phyloP scores from a whole-genome alignment of 2,888 invertebrate genomes.

The Macroteleia sp. region DNA sequence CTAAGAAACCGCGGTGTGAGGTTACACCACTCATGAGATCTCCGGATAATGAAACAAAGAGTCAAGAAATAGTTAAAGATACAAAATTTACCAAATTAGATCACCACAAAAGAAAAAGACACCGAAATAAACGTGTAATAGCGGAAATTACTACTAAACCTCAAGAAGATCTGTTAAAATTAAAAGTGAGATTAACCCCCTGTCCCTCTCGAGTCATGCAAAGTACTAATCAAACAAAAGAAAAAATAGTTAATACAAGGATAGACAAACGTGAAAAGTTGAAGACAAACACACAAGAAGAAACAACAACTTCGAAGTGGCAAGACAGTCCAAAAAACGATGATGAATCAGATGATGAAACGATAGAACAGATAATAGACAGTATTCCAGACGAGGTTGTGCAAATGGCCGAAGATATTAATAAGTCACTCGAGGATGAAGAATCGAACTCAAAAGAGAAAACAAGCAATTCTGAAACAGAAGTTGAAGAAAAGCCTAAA shows the following conservation, averaged over 20 bases:
- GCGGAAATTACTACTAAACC: slow-evolving; percentile 80
- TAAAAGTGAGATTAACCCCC: slow-evolving; percentile 77
- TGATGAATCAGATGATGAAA: slow-evolving; percentile 69
- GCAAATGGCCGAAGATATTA: slow-evolving; percentile 72
- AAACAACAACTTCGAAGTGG: slow-evolving; percentile 26
- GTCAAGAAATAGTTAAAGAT: slow-evolving; percentile 61
- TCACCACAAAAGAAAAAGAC: slow-evolving; percentile 76
- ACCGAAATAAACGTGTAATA: slow-evolving; percentile 78
- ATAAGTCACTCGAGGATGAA: slow-evolving; percentile 34
- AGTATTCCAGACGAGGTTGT: slow-evolving; percentile 77
- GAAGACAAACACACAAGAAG: slow-evolving; percentile 65
- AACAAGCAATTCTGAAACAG: slow-evolving; percentile 6
- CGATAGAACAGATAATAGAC: slow-evolving; percentile 77
- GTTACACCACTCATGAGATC: slow-evolving; percentile 78
- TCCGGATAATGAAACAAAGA: slow-evolving; percentile 67
- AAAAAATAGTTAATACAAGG: slow-evolving; percentile 73
- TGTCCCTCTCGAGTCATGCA: slow-evolving; percentile 77
- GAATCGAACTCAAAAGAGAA: slow-evolving; percentile 18
- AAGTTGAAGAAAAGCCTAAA: slow-evolving; percentile 62
- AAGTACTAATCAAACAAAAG: slow-evolving; percentile 70
- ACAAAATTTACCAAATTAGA: slow-evolving; percentile 72
- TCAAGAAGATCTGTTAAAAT: slow-evolving; percentile 76
- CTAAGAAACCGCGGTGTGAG: slow-evolving; percentile 80
- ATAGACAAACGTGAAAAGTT: slow-evolving; percentile 74
- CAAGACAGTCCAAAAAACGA: slow-evolving; percentile 47